These are phyloP conservation scores for Crypturellus tataupa DNA, from an alignment of 2,797 vertebrate species.

Conservation along the genomic window DNA sequence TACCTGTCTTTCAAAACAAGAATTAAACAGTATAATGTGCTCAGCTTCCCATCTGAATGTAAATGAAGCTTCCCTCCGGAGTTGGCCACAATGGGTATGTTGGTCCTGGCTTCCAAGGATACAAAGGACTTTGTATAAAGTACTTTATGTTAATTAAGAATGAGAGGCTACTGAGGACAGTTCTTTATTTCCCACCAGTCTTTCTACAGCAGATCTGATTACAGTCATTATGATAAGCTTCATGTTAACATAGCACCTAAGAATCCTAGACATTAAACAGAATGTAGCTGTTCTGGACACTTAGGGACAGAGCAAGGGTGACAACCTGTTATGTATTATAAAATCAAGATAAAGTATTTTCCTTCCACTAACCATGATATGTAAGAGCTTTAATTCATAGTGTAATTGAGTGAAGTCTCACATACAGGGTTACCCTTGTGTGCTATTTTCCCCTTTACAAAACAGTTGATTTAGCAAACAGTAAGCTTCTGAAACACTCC, in stretches of 20 bases:
- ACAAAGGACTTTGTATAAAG: background rate
- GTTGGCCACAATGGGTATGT: background rate
- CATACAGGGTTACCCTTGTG: background rate
- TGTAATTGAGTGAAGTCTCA: background rate
- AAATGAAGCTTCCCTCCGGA: background rate
- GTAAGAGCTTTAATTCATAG: background rate
- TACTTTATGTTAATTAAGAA: slow-evolving; percentile 9
- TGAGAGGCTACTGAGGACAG: background rate
- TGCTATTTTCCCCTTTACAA: background rate
- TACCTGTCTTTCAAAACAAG: background rate
- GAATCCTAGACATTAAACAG: slow-evolving; percentile 6
- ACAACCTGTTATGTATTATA: background rate
- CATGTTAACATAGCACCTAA: background rate
- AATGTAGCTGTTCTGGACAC: background rate
- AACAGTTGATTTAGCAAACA: slow-evolving; percentile 11
- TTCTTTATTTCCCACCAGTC: slow-evolving; percentile 8
- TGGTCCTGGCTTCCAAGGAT: background rate
- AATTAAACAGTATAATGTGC: background rate
- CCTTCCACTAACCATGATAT: background rate
- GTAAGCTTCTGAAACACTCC: background rate
- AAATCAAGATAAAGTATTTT: slow-evolving; percentile 1
- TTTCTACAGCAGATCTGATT: slow-evolving; percentile 3
- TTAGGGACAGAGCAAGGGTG: background rate
- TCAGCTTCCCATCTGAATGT: background rate
- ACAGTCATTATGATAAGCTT: background rate